Evolutionary conservation across 2,113 vertebrate genomes (phyloP).

Genomic region (Hipposideros armiger): DNA sequence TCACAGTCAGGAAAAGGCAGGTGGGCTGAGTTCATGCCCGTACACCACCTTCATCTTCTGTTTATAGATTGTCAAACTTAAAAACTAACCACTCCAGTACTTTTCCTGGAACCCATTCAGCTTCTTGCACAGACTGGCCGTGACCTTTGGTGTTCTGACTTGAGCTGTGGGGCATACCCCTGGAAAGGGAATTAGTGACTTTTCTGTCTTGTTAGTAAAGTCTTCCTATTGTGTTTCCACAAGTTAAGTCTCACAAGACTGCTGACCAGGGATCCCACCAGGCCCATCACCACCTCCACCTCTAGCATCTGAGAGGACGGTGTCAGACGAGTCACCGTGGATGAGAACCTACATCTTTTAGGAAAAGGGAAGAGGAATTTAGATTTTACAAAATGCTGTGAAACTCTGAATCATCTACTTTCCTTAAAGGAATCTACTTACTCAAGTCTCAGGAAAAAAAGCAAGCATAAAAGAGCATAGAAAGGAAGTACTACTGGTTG

Average conservation of each 20-base stretch:
- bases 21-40: background rate
- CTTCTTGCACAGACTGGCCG: background rate
- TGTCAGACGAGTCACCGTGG: background rate
- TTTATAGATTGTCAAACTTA: background rate
- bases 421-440: background rate
- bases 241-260: background rate
- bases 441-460: background rate
- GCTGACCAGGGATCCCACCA: background rate
- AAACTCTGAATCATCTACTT: background rate
- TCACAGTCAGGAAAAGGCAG: background rate
- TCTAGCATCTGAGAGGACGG: background rate
- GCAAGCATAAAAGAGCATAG: background rate
- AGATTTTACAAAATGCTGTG: slow-evolving; percentile 29
- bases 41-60: background rate
- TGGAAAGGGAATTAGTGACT: background rate
- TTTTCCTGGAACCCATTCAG: background rate
- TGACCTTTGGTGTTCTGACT: background rate
- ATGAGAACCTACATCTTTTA: background rate
- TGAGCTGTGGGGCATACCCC: rapidly evolving
- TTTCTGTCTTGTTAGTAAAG: background rate
- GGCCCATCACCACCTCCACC: background rate
- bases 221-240: background rate
- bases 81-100: background rate
- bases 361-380: background rate
- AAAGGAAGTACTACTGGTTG: background rate